Percentiles rank a stretch among this genome's conserved stretches.
Evolutionary conservation across 2,113 vertebrate genomes (phyloP).

Genomic region (Pterophyllum scalare): DNA sequence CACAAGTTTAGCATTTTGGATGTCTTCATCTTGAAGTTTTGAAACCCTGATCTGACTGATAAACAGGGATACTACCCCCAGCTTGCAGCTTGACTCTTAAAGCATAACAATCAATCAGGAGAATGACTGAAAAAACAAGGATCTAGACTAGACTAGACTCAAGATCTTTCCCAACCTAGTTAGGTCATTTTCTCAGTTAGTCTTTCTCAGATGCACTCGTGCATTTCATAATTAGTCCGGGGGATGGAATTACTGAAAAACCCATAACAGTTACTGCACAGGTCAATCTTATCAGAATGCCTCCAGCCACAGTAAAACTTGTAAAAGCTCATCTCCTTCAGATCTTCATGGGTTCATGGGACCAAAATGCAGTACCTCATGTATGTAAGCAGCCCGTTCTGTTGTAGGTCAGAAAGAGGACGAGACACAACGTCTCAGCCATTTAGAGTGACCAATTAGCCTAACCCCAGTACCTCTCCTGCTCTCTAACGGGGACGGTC

Average conservation of each 20-base stretch:
- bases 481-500: no score
- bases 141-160: neutral
- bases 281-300: neutral
- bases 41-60: neutral
- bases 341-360: neutral
- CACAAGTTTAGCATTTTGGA: no score
- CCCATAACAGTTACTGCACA: slow-evolving; percentile 1
- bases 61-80: rapidly evolving
- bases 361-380: neutral
- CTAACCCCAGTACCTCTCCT: no score
- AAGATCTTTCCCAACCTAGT: neutral
- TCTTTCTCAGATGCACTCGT: neutral
- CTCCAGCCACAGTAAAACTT: neutral
- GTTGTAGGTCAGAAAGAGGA: neutral
- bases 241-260: neutral
- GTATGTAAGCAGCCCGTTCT: neutral
- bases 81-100: rapidly evolving
- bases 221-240: neutral
- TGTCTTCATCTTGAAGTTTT: neutral
- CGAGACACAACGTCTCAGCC: neutral
- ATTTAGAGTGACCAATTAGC: no score
- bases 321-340: neutral
- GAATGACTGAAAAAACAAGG: neutral
- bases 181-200: neutral
- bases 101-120: neutral